A percentile compares a stretch with the other conserved stretches of the same genome.
Conservation (phyloP, 2,797 vertebrate species). For the Decapterus maruadsi region DNA sequence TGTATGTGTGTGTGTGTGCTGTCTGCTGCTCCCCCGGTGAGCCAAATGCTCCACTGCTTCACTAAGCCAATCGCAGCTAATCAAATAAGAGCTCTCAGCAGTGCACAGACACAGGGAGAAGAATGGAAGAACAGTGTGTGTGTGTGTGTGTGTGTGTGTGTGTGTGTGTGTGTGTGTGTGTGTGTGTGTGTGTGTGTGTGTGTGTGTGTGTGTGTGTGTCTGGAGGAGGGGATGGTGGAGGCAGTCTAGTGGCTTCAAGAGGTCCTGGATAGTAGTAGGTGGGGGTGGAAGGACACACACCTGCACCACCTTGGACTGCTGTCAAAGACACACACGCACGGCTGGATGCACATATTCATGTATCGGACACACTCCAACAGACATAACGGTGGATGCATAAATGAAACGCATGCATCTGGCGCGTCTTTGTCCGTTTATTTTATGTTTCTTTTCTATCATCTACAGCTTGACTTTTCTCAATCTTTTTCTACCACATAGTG, state of each 20-base stretch:
- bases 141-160: constrained; percentile 45
- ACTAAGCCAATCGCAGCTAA: constrained; percentile 83
- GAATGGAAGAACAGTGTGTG: constrained; percentile 56
- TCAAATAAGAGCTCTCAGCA: constrained; percentile 82
- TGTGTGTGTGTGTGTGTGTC: constrained; percentile 52
- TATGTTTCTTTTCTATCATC: constrained; percentile 1
- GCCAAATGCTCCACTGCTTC: constrained; percentile 76
- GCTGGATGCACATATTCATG: constrained; percentile 8
- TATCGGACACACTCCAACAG: not conserved
- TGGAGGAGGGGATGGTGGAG: constrained; percentile 62
- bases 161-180: constrained; percentile 44
- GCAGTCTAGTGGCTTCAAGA: constrained; percentile 77
- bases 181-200: constrained; percentile 48
- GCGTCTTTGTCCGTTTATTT: constrained; percentile 15
- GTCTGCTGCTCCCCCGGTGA: constrained; percentile 65
- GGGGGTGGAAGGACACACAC: constrained; percentile 66
- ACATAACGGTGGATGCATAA: constrained; percentile 13
- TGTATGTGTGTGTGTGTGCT: constrained; percentile 48
- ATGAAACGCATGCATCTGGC: constrained; percentile 4
- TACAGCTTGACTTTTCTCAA: not conserved
- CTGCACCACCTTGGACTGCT: constrained; percentile 46
- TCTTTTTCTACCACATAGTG: not conserved
- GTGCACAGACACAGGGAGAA: constrained; percentile 66
- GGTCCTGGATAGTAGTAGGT: constrained; percentile 66
- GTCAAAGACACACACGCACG: constrained; percentile 36